Evolutionary conservation across 2,797 vertebrate genomes (phyloP).

Genomic region (Buceros bicornis): DNA sequence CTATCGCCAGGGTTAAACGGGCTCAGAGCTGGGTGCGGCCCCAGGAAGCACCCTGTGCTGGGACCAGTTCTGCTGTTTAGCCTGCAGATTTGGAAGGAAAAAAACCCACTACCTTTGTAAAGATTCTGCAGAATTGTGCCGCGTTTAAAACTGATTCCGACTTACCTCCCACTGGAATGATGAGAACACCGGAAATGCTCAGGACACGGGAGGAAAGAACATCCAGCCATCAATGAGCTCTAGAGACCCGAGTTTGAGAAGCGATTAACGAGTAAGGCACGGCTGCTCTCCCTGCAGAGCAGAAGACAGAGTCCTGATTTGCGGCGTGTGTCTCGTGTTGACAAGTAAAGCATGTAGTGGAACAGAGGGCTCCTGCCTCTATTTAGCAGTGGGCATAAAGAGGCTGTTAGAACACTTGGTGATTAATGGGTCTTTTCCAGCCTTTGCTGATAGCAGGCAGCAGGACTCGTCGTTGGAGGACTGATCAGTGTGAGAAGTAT

Average conservation of each 20-base stretch:
- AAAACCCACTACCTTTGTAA: background rate
- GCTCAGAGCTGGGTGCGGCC: background rate
- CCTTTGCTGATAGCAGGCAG: background rate
- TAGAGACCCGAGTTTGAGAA: background rate
- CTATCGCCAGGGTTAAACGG: rapidly evolving
- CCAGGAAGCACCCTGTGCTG: background rate
- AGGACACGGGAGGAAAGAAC: background rate
- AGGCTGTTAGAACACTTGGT: background rate
- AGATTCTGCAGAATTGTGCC: background rate
- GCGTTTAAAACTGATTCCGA: background rate
- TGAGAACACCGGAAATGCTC: background rate
- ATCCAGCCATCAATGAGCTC: background rate
- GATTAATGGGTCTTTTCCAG: background rate
- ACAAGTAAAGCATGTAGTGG: background rate
- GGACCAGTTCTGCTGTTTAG: background rate
- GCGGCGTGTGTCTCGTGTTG: background rate
- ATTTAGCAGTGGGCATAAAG: background rate
- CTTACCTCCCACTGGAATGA: background rate
- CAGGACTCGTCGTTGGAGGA: background rate
- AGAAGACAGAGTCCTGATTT: background rate
- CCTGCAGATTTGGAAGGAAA: background rate
- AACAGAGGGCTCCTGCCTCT: background rate
- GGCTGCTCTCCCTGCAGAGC: background rate
- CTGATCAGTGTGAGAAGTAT: background rate
- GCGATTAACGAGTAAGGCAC: background rate